A percentile compares a stretch with the other conserved stretches of the same genome.
Evolutionary conservation across 2,797 vertebrate genomes (phyloP).

Genomic region (Chromobotia macracanthus): DNA sequence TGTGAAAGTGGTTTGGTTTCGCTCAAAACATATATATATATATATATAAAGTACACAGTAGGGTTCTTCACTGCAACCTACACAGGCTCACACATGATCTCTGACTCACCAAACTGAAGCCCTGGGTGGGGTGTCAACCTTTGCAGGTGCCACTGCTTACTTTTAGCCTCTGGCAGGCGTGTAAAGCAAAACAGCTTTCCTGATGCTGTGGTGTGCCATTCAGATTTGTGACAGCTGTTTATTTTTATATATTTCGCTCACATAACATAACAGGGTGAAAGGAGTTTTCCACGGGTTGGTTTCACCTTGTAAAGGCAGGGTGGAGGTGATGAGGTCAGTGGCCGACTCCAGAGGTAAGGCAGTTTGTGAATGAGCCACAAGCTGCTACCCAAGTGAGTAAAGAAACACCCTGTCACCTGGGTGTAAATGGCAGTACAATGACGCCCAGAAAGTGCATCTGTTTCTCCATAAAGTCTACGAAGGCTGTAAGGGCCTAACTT

Average conservation of each 20-base stretch:
- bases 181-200: constrained; percentile 64
- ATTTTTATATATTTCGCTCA: constrained; percentile 72
- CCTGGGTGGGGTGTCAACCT: constrained; percentile 67
- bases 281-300: constrained; percentile 77
- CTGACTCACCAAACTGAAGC: constrained; percentile 55
- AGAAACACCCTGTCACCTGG: constrained; percentile 66
- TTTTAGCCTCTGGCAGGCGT: constrained; percentile 68
- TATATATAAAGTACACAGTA: constrained; percentile 55
- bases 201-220: constrained; percentile 72
- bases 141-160: constrained; percentile 69
- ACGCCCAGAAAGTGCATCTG: constrained; percentile 73
- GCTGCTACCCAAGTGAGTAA: constrained; percentile 39
- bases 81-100: constrained; percentile 44
- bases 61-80: constrained; percentile 49
- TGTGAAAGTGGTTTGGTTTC: constrained; percentile 44
- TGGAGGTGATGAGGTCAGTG: constrained; percentile 69
- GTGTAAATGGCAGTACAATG: constrained; percentile 68
- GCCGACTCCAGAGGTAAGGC: constrained; percentile 60
- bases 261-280: constrained; percentile 67
- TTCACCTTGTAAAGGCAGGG: constrained; percentile 80
- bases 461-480: constrained; percentile 51
- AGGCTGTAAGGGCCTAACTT: constrained; percentile 17
- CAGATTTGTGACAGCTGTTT: constrained; percentile 73
- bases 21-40: constrained; percentile 57
- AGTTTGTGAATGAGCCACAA: constrained; percentile 62